Percentiles rank a stretch among this genome's conserved stretches.
These are phyloP conservation scores for Mesocentrotus franciscanus DNA, from an alignment of 53 echinoderm and acorn worm species.

Conservation along the genomic window DNA sequence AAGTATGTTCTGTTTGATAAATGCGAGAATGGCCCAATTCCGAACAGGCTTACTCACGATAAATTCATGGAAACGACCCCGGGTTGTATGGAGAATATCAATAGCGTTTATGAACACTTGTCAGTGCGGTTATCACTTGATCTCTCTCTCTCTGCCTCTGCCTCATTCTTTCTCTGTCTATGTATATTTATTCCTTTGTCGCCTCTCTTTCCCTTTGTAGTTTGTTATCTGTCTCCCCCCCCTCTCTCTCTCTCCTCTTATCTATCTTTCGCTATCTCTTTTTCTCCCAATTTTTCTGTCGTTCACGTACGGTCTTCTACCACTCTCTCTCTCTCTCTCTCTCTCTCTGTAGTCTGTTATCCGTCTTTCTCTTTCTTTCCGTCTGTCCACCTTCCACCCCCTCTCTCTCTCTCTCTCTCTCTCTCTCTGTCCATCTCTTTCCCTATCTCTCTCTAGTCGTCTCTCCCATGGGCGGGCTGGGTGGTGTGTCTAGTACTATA, in stretches of 20 bases:
- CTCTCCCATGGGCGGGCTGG: background rate
- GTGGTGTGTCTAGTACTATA: background rate
- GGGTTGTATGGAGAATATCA: background rate
- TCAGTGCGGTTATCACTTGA: background rate
- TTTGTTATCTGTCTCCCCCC: no score
- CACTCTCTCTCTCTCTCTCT: background rate
- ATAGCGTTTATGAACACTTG: background rate
- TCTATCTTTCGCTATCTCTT: background rate
- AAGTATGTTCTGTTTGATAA: background rate
- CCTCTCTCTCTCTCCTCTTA: no score
- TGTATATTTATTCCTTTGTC: no score
- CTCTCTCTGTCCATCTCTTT: background rate
- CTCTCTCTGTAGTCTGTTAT: no score
- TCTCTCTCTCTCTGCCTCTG: no score
- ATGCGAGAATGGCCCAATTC: background rate
- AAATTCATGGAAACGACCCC: slow-evolving; percentile 32
- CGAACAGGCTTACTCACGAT: background rate
- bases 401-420: background rate
- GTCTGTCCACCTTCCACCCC: background rate
- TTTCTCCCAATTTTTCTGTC: background rate
- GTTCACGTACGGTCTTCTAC: no score
- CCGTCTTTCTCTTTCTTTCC: background rate
- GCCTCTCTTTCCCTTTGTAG: no score
- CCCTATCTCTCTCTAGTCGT: no score
- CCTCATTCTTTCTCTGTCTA: background rate